Evolutionary conservation across 1,140 invertebrate genomes (phyloP).

Genomic region (Hermetia illucens): DNA sequence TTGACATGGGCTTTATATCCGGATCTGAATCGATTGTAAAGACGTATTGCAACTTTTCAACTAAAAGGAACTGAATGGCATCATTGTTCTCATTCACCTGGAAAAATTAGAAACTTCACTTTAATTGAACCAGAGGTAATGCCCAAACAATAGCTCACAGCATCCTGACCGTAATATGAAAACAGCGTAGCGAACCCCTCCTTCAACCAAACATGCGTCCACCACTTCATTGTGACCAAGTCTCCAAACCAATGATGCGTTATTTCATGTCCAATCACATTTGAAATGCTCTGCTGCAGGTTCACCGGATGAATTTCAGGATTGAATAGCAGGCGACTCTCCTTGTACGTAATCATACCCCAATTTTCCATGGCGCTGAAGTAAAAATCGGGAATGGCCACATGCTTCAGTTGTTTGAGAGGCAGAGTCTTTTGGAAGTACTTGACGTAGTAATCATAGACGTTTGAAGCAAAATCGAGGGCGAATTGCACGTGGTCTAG

Average conservation of each 20-base stretch:
- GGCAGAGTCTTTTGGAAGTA: no score
- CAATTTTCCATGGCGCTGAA: slow-evolving; percentile 60
- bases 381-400: slow-evolving; percentile 54
- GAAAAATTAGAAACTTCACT: no score
- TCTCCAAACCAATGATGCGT: slow-evolving; percentile 53
- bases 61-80: no score
- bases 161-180: slow-evolving; percentile 12
- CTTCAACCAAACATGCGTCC: slow-evolving; percentile 43
- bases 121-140: no score
- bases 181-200: slow-evolving; percentile 40
- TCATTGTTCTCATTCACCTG: no score
- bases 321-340: slow-evolving; percentile 37
- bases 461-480: no score
- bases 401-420: slow-evolving; percentile 40
- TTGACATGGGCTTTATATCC: slow-evolving; percentile 56
- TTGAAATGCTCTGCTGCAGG: slow-evolving; percentile 36
- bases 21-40: slow-evolving; percentile 48
- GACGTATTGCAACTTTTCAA: slow-evolving; percentile 45
- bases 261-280: slow-evolving; percentile 46
- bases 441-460: no score
- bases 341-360: slow-evolving; percentile 45
- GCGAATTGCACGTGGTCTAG: no score
- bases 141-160: no score
- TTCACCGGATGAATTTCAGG: slow-evolving; percentile 23
- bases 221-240: slow-evolving; percentile 45